Conservation (phyloP, 2,113 vertebrate species). For the Beaufortia kweichowensis region DNA sequence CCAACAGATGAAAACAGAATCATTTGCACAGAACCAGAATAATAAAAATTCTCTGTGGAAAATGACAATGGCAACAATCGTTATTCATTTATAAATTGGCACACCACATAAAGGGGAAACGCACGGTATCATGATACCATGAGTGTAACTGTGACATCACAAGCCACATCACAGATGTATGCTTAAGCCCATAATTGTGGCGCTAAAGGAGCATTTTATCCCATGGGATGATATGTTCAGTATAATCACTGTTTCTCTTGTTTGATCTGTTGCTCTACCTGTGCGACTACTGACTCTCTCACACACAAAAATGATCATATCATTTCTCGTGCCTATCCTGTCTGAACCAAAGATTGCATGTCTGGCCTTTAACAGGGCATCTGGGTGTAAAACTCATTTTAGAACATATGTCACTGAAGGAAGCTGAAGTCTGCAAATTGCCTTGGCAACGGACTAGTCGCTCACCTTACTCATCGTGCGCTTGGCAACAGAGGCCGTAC, state of each 20-base stretch:
- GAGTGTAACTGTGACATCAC: too few relatives aligned
- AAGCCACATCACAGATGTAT: too few relatives aligned
- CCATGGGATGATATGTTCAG: constrained; percentile 8
- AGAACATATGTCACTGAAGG: constrained; percentile 22
- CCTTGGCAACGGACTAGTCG: constrained; percentile 48
- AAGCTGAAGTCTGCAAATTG: constrained; percentile 31
- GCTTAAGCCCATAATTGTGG: neutral
- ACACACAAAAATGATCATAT: neutral
- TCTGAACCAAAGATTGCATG: neutral
- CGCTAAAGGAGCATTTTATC: neutral
- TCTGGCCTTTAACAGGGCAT: neutral
- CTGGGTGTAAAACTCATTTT: constrained; percentile 38
- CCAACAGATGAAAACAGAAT: neutral
- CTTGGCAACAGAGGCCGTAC: constrained; percentile 49
- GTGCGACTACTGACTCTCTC: neutral
- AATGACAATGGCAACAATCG: neutral
- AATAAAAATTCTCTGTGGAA: neutral
- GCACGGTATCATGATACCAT: too few relatives aligned
- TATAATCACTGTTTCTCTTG: constrained; percentile 1
- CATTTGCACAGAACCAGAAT: neutral
- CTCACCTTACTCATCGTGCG: constrained; percentile 18
- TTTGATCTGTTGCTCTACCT: neutral
- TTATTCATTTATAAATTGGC: too few relatives aligned
- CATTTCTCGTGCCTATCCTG: neutral
- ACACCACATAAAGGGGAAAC: neutral